Evolutionary conservation across 2,888 invertebrate species (phyloP).

Genomic region (Aporophyla lueneburgensis): DNA sequence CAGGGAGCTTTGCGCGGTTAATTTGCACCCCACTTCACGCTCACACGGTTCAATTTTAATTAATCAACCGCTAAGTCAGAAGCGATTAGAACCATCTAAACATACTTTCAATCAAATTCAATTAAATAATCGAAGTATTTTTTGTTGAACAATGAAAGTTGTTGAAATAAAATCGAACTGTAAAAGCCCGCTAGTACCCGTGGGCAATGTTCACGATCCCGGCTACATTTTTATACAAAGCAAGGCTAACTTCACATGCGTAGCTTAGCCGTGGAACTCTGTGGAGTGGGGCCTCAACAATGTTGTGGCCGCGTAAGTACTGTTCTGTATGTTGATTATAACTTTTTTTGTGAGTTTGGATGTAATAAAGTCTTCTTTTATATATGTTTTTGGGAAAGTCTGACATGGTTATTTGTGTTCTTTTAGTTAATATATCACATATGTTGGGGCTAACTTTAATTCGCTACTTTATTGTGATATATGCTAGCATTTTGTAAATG

Average conservation of each 20-base stretch:
- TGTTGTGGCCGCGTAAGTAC: background rate
- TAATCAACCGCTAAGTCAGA: no score
- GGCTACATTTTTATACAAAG: background rate
- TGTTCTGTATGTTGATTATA: constrained; percentile 14
- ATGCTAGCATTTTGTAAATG: background rate
- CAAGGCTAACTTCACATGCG: background rate
- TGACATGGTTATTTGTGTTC: background rate
- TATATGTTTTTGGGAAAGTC: background rate
- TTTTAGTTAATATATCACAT: background rate
- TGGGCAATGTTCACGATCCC: background rate
- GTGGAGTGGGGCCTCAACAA: background rate
- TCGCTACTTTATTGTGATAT: no score
- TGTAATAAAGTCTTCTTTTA: constrained; percentile 13
- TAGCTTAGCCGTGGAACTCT: background rate
- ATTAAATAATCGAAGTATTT: background rate
- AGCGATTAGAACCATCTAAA: no score
- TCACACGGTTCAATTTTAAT: no score
- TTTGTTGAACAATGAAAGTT: background rate
- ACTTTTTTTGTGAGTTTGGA: constrained; percentile 7
- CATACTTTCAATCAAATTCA: no score
- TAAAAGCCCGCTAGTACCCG: background rate
- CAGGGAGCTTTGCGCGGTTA: background rate
- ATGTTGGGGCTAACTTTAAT: no score
- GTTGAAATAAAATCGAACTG: background rate
- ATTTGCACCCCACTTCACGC: background rate